Conservation (phyloP, 2,888 invertebrate species). For the Drosophila infuscata region DNA sequence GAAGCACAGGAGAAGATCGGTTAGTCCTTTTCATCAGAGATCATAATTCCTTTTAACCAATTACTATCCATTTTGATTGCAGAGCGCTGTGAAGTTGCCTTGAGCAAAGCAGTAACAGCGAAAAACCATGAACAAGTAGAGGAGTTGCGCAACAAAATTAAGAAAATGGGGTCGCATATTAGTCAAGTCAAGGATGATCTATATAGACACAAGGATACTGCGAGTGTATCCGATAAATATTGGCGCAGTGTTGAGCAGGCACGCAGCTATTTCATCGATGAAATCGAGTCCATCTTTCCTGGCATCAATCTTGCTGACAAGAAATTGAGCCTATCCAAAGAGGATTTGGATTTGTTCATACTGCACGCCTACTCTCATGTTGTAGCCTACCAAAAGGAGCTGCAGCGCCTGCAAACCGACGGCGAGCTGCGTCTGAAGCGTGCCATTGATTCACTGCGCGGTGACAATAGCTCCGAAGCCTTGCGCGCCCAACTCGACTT, state of each 20-base stretch:
- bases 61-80: background rate
- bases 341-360: slow-evolving; percentile 91
- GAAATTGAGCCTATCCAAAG: slow-evolving; percentile 87
- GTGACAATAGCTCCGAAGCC: slow-evolving; percentile 86
- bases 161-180: slow-evolving; percentile 87
- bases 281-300: slow-evolving; percentile 90
- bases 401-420: slow-evolving; percentile 89
- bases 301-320: slow-evolving; percentile 89
- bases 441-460: slow-evolving; percentile 88
- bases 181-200: slow-evolving; percentile 87
- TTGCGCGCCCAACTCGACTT: slow-evolving; percentile 88
- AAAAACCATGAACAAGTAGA: slow-evolving; percentile 85
- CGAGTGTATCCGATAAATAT: slow-evolving; percentile 91
- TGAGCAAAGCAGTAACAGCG: slow-evolving; percentile 77
- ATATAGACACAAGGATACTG: slow-evolving; percentile 86
- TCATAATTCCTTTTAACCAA: background rate
- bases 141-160: slow-evolving; percentile 87
- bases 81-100: slow-evolving; percentile 83
- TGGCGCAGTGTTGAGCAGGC: slow-evolving; percentile 90
- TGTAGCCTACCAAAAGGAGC: slow-evolving; percentile 91
- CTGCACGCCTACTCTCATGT: slow-evolving; percentile 92
- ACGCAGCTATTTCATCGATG: slow-evolving; percentile 87
- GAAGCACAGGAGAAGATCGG: slow-evolving; percentile 87
- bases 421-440: slow-evolving; percentile 88
- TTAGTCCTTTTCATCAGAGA: slow-evolving; percentile 65